Evolutionary conservation across 2,113 vertebrate species (phyloP).

Genomic region (Dromiciops gliroides): DNA sequence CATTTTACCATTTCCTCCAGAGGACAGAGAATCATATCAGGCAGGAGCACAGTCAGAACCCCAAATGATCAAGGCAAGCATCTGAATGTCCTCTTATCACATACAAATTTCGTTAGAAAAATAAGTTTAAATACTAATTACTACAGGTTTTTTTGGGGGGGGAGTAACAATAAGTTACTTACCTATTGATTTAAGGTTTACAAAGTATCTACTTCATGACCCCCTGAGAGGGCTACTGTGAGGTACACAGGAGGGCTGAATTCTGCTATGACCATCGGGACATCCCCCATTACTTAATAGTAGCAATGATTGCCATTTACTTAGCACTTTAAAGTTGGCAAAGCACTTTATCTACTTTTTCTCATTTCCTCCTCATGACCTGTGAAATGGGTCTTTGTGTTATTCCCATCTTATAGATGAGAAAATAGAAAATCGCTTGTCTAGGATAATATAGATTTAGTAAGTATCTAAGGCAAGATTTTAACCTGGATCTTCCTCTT

Average conservation of each 20-base stretch:
- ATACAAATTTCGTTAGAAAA: neutral
- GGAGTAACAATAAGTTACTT: neutral
- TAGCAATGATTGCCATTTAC: neutral
- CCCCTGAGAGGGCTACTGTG: neutral
- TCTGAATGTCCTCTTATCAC: neutral
- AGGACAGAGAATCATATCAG: neutral
- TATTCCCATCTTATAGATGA: neutral
- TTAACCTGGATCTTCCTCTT: conserved; percentile 19
- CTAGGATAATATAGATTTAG: neutral
- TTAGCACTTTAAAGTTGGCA: neutral
- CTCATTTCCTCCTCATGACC: neutral
- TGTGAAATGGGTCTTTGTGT: neutral
- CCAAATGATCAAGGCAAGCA: neutral
- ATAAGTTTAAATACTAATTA: neutral
- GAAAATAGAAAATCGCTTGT: conserved; percentile 9
- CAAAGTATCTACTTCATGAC: neutral
- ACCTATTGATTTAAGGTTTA: neutral
- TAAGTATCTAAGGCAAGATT: neutral
- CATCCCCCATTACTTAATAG: neutral
- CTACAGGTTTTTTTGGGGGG: neutral
- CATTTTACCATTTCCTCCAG: neutral
- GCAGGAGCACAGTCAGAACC: neutral
- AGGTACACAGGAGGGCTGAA: neutral
- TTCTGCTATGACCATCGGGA: neutral
- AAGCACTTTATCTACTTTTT: neutral